Base-by-base conservation (phyloP, 64 coral and sea anemone species). In the Stylophora pistillata region DNA sequence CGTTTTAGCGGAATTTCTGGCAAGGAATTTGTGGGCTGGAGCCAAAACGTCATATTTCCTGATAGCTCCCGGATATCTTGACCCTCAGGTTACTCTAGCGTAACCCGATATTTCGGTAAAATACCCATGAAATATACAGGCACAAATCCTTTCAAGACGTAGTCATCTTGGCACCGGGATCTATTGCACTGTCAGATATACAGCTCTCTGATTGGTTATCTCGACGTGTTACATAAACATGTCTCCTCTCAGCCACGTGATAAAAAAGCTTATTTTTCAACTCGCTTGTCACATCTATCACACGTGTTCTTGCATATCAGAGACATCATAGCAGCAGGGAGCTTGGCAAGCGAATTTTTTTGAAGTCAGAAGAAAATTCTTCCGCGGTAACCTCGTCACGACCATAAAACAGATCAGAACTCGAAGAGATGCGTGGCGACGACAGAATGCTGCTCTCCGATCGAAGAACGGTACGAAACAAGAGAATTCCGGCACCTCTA, bases 291-390 rank as follows among this genome's bases (percentile, higher is more conserved):
- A 84, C 37, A 84, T 84, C 81, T 86, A 91, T 96, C 95, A 97
- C 95, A 97, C 91, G 92, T 97, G 95, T 97, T 92, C 75, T 86
- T 97, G 86, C 95, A 70, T 93, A 97, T 97, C 85, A 80, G 58
- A 88, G 53, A 74, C 37, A 73, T 79, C 89, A 78, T n/a, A 93
- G 56, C 91, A 89, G 78, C 91, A 57, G 68, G 65, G 89, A 70
- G 79, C 78, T 95, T 85, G 71, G 73, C 18, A 61, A 80, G 72
- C 80, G 70, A 86, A 79, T 27, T 95, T 74, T 89, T 60, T 84
- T 90, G 72, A 55, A 68, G 62, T 11, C 23, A 68, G 31, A 56
- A 86, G 74, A 81, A 90, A 81, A 31, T 74, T 72, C 55, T 86
- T 90, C 81, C 80, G 32, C 58, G 41, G 7, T 65, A 77, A 78